Evolutionary conservation across 2,113 vertebrate genomes (phyloP).

Genomic region (Sylvia atricapilla): DNA sequence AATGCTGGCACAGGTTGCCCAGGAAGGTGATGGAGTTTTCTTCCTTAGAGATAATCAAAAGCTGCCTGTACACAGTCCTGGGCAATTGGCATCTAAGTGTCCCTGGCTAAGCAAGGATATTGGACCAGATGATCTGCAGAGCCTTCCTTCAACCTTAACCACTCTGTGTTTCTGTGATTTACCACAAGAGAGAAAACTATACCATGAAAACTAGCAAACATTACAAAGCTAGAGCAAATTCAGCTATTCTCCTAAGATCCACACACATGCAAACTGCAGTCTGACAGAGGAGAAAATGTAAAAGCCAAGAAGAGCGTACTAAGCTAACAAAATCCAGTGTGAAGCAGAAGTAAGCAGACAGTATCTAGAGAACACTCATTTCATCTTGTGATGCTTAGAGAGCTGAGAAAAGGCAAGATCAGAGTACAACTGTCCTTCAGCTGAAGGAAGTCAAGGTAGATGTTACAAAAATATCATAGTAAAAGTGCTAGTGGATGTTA

Average conservation of each 20-base stretch:
- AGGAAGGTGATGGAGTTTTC: background rate
- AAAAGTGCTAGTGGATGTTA: background rate
- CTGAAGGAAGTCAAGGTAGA: background rate
- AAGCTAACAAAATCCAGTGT: background rate
- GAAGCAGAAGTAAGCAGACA: background rate
- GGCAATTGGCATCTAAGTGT: fast-evolving
- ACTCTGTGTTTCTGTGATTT: background rate
- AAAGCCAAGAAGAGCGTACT: background rate
- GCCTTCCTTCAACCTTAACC: background rate
- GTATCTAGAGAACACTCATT: background rate
- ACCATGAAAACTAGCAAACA: background rate
- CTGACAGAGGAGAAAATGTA: background rate
- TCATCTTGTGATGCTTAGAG: background rate
- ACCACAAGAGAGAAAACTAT: background rate
- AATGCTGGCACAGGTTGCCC: background rate
- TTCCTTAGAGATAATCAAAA: background rate
- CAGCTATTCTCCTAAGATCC: background rate
- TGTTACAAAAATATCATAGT: background rate
- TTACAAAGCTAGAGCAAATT: background rate
- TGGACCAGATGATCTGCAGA: background rate
- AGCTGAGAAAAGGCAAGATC: background rate
- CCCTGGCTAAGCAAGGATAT: background rate
- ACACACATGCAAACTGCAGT: background rate
- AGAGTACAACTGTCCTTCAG: background rate
- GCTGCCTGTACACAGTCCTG: background rate